A percentile compares a stretch with the other conserved stretches of the same genome.
Conservation (phyloP, 1,140 invertebrate genomes). For the Mercenaria mercenaria region DNA sequence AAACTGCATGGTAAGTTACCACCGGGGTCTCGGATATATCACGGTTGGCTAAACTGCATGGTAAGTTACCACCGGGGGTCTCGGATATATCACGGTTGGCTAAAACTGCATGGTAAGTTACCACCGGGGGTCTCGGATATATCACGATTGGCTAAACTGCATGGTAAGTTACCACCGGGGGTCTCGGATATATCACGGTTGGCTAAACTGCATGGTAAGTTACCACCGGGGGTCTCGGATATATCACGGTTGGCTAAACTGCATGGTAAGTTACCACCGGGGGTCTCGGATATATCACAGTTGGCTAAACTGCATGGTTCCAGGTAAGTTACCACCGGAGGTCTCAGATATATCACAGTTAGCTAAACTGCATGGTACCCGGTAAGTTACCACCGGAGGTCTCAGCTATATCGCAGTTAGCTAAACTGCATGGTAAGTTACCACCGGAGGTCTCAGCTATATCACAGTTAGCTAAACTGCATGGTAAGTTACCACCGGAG, state of each 20-base stretch:
- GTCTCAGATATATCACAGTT: constrained; percentile 96
- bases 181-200: too few relatives aligned
- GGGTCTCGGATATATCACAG: constrained; percentile 96
- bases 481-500: constrained; percentile 92
- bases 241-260: constrained; percentile 91
- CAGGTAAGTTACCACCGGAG: constrained; percentile 91
- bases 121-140: constrained; percentile 94
- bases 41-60: constrained; percentile 89
- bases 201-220: constrained; percentile 87
- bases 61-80: constrained; percentile 94
- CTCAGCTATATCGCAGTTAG: constrained; percentile 94
- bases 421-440: constrained; percentile 88
- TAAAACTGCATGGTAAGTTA: constrained; percentile 88
- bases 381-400: constrained; percentile 94
- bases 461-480: constrained; percentile 90
- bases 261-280: constrained; percentile 94
- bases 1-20: constrained; percentile 89
- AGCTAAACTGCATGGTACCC: constrained; percentile 89
- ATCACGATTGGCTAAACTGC: constrained; percentile 90
- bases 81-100: constrained; percentile 95
- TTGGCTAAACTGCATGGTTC: constrained; percentile 89
- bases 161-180: constrained; percentile 88
- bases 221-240: constrained; percentile 98
- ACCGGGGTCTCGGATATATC: constrained; percentile 96
- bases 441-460: constrained; percentile 98